Conservation (phyloP, 2,113 vertebrate genomes). For the Cebidichthys violaceus region DNA sequence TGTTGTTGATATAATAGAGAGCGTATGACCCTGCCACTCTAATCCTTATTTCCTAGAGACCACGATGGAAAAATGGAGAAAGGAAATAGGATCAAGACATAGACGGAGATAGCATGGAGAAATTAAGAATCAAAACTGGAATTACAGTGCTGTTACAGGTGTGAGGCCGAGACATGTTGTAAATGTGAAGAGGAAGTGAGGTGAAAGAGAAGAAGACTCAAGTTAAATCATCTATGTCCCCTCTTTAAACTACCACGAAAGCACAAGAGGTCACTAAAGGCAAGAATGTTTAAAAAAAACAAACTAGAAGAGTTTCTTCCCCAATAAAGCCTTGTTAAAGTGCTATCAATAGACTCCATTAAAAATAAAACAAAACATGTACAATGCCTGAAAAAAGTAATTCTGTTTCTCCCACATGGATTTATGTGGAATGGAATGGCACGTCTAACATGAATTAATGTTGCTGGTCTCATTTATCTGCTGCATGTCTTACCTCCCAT, state of each 20-base stretch:
- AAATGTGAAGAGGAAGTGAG: slow-evolving; percentile 33
- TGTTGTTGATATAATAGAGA: slow-evolving; percentile 75
- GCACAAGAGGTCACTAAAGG: slow-evolving; percentile 66
- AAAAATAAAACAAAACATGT: slow-evolving; percentile 76
- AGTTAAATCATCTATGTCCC: slow-evolving; percentile 51
- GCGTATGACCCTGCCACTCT: slow-evolving; percentile 53
- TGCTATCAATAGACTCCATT: slow-evolving; percentile 79
- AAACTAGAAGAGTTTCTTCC: slow-evolving; percentile 52
- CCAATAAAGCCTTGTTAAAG: slow-evolving; percentile 77
- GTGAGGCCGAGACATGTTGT: slow-evolving; percentile 21
- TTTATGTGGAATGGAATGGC: slow-evolving; percentile 62
- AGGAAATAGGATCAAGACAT: slow-evolving; percentile 5
- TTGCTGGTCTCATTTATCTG: slow-evolving; percentile 34
- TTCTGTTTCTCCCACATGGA: slow-evolving; percentile 46
- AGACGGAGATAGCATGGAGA: slow-evolving; percentile 27
- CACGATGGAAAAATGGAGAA: slow-evolving; percentile 63
- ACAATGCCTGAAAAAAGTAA: slow-evolving; percentile 68
- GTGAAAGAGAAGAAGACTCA: slow-evolving; percentile 54
- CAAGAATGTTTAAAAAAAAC: slow-evolving; percentile 80
- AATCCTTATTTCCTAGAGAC: slow-evolving; percentile 68
- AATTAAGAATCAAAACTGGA: slow-evolving; percentile 30
- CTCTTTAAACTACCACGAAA: slow-evolving; percentile 53
- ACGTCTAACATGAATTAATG: slow-evolving; percentile 49
- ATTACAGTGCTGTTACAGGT: slow-evolving; percentile 41
- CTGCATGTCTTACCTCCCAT: slow-evolving; percentile 30